These are phyloP conservation scores for Tuberolachnus salignus DNA, from an alignment of 2,888 invertebrate species.

Conservation along the genomic window DNA sequence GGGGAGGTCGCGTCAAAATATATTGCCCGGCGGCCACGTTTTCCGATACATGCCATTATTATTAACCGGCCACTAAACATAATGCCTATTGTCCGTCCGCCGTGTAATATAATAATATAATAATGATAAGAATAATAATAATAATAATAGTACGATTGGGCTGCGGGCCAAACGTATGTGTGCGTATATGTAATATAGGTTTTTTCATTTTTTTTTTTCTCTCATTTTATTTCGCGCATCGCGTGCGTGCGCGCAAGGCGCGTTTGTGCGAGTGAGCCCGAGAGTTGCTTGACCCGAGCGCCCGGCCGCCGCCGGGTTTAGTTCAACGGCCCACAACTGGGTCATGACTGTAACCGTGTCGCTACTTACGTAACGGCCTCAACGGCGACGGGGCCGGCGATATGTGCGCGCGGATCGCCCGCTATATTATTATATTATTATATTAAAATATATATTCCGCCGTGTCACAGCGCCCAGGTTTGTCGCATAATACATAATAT, in stretches of 20 bases:
- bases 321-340: conserved; percentile 57
- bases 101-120: no score
- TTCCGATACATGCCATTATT: no score
- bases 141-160: conserved; percentile 16
- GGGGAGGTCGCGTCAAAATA: no score
- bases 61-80: no score
- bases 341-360: conserved; percentile 57
- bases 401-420: neutral
- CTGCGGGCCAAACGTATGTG: conserved; percentile 49
- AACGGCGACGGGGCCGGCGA: conserved; percentile 12
- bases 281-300: conserved; percentile 58
- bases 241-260: conserved; percentile 2
- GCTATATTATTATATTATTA: no score
- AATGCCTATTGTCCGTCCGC: no score
- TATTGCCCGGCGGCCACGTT: no score
- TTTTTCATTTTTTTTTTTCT: neutral
- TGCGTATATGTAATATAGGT: neutral
- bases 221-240: neutral
- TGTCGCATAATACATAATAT: no score
- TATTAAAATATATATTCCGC: no score
- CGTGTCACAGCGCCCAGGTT: no score
- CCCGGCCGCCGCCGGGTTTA: conserved; percentile 58
- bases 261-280: conserved; percentile 36
- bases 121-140: no score
- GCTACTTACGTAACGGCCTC: conserved; percentile 55